Conservation (phyloP, 2,888 invertebrate species). For the Metopia argyrocephala region DNA sequence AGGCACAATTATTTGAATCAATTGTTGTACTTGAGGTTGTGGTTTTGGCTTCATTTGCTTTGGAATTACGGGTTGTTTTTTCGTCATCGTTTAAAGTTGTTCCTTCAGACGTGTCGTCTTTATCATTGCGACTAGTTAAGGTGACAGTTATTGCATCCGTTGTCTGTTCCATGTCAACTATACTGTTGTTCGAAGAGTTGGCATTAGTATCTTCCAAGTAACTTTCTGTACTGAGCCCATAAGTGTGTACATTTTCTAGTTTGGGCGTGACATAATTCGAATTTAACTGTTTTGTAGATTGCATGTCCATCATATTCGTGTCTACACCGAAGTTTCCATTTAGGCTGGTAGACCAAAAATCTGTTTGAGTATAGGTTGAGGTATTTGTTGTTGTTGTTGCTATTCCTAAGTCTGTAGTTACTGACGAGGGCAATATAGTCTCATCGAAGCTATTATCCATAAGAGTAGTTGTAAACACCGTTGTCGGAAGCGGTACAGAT, state of each 20-base stretch:
- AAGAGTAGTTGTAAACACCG: conserved; percentile 37
- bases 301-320: conserved; percentile 2
- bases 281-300: background rate
- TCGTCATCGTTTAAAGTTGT: background rate
- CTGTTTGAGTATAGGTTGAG: conserved; percentile 47
- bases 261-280: conserved; percentile 27
- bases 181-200: background rate
- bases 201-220: conserved; percentile 6
- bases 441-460: conserved; percentile 40
- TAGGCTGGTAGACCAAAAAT: conserved; percentile 43
- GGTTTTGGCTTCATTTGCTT: background rate
- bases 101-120: background rate
- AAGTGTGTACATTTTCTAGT: conserved; percentile 13
- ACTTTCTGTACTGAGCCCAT: background rate
- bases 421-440: conserved; percentile 40
- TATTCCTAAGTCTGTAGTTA: conserved; percentile 54
- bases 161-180: background rate
- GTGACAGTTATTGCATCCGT: background rate
- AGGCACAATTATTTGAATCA: conserved; percentile 30
- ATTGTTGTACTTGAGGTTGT: background rate
- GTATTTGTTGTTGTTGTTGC: conserved; percentile 49
- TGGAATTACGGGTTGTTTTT: background rate
- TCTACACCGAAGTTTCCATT: conserved; percentile 63
- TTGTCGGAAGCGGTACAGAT: conserved; percentile 61
- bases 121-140: background rate